phyloP scores from a whole-genome alignment of 2,888 invertebrate genomes.

The Oligia strigilis region DNA sequence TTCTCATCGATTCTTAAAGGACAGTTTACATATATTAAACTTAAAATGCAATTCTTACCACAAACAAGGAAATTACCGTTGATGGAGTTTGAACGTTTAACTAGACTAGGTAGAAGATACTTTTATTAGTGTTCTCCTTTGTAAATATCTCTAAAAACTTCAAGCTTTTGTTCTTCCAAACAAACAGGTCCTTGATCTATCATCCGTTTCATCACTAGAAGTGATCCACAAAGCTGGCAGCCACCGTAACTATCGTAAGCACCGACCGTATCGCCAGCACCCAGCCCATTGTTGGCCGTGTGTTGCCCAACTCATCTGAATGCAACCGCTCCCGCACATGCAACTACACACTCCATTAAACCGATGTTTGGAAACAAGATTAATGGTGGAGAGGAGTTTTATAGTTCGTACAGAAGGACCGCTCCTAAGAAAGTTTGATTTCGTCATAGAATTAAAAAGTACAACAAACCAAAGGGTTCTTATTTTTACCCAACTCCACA shows the following conservation, averaged over 20 bases:
- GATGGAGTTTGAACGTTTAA: background rate
- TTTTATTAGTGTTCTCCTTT: background rate
- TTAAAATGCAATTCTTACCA: background rate
- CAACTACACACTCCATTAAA: conserved; percentile 82
- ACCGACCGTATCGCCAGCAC: conserved; percentile 59
- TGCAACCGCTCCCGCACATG: conserved; percentile 82
- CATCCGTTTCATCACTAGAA: conserved; percentile 61
- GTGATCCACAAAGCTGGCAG: conserved; percentile 56
- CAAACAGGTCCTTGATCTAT: conserved; percentile 54
- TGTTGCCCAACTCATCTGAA: conserved; percentile 70
- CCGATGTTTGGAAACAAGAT: conserved; percentile 83
- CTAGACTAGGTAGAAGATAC: background rate
- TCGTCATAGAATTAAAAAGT: background rate
- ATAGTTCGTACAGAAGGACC: conserved; percentile 35
- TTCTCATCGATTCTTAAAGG: background rate
- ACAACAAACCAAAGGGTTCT: background rate
- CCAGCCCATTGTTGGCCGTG: conserved; percentile 56
- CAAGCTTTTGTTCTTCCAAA: conserved; percentile 21
- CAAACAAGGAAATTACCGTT: background rate
- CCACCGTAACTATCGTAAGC: conserved; percentile 65
- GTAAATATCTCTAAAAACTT: background rate
- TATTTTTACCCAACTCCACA: background rate
- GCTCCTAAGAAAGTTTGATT: conserved; percentile 41
- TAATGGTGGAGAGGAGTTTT: conserved; percentile 68
- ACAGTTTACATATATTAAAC: no score